Conservation (phyloP, 2,797 vertebrate species). For the Morus bassanus region DNA sequence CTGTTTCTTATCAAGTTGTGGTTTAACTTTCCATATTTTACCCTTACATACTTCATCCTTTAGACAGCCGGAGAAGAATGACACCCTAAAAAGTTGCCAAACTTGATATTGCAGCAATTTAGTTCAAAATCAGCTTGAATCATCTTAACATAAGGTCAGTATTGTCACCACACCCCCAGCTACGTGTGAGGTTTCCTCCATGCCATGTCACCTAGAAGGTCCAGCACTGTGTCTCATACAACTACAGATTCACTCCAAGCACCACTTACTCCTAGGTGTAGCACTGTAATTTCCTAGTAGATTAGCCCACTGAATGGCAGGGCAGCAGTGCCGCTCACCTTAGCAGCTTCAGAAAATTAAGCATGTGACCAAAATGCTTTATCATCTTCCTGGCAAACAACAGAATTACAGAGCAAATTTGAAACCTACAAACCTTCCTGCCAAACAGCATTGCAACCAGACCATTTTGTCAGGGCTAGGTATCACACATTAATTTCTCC, state of each 20-base stretch:
- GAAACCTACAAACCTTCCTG: background rate
- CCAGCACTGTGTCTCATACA: rapidly evolving
- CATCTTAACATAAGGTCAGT: too few species aligned
- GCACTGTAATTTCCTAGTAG: background rate
- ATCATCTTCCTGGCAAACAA: background rate
- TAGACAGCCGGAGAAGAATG: background rate
- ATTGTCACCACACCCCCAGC: background rate
- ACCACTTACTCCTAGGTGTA: background rate
- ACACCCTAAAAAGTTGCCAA: background rate
- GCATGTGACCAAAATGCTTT: background rate
- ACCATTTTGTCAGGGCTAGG: background rate
- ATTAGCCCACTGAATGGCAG: background rate
- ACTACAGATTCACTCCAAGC: background rate
- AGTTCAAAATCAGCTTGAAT: background rate
- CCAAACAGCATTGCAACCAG: background rate
- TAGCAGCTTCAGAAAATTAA: background rate
- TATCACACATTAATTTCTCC: background rate
- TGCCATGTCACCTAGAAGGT: background rate
- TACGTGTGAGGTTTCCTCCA: background rate
- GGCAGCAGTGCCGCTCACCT: background rate
- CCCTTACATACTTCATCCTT: background rate
- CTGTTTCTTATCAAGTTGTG: background rate
- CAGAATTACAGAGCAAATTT: background rate
- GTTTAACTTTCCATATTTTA: background rate
- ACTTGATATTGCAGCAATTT: background rate